Evolutionary conservation across 2,113 vertebrate species (phyloP).

Genomic region (Poeciliopsis turrubarensis): DNA sequence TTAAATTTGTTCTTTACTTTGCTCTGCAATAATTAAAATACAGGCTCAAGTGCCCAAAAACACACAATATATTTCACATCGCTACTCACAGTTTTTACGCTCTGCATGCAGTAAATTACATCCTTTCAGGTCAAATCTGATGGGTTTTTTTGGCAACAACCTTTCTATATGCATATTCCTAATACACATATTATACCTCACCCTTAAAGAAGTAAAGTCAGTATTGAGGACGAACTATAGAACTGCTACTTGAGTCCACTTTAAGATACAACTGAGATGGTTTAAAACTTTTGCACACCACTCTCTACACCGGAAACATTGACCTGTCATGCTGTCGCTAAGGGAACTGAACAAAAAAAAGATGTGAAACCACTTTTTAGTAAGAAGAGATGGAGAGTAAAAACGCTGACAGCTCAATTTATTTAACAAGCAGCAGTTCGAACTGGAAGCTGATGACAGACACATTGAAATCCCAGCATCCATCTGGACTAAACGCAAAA

Average conservation of each 20-base stretch:
- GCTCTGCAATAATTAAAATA: too few relatives aligned
- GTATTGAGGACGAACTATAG: not conserved
- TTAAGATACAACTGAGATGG: not conserved
- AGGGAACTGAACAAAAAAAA: constrained; percentile 13
- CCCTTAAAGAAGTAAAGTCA: too few relatives aligned
- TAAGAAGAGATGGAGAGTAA: constrained; percentile 16
- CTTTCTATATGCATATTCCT: too few relatives aligned
- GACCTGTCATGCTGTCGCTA: constrained; percentile 6
- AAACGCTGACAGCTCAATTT: constrained; percentile 30
- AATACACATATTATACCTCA: not conserved
- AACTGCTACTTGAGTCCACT: not conserved
- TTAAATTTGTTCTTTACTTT: too few relatives aligned
- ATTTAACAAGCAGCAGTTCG: constrained; percentile 25
- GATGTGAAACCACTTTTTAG: constrained; percentile 34
- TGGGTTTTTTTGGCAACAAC: too few relatives aligned
- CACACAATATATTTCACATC: too few relatives aligned
- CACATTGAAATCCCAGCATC: constrained; percentile 42
- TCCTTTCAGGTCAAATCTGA: too few relatives aligned
- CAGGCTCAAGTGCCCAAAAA: too few relatives aligned
- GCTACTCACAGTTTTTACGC: too few relatives aligned
- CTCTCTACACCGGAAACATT: too few relatives aligned
- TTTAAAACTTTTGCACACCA: not conserved
- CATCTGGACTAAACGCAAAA: not conserved
- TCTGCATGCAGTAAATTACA: too few relatives aligned
- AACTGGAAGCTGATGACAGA: constrained; percentile 7